phyloP scores from a whole-genome alignment of 2,113 vertebrate genomes.

The Planiliza haematocheilus region DNA sequence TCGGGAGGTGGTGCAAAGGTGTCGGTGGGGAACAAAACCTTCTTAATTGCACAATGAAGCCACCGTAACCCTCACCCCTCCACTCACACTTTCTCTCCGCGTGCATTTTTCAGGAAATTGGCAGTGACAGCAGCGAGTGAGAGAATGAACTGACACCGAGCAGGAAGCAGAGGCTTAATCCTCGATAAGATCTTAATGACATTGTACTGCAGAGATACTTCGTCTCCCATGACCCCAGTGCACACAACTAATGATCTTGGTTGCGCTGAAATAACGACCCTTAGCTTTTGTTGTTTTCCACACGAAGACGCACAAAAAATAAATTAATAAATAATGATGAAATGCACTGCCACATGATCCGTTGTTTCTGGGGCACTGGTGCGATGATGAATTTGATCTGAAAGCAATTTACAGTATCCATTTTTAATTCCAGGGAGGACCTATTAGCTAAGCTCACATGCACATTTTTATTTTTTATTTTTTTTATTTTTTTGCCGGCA shows the following conservation, averaged over 20 bases:
- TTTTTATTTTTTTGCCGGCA: constrained; percentile 7
- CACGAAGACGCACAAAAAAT: constrained; percentile 32
- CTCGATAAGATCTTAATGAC: constrained; percentile 80
- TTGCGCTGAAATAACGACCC: constrained; percentile 62
- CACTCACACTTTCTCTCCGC: not conserved
- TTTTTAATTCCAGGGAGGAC: constrained; percentile 38
- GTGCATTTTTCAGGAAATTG: constrained; percentile 28
- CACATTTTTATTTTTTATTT: constrained; percentile 36
- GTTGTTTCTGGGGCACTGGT: constrained; percentile 33
- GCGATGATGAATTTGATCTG: constrained; percentile 49
- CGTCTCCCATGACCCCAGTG: constrained; percentile 68
- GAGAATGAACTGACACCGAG: constrained; percentile 50
- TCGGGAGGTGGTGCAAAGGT: constrained; percentile 10
- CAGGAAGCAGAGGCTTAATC: constrained; percentile 63
- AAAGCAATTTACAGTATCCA: constrained; percentile 41
- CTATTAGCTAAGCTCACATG: constrained; percentile 39
- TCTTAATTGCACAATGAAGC: constrained; percentile 32
- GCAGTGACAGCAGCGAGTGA: constrained; percentile 37
- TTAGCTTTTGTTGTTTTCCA: constrained; percentile 44
- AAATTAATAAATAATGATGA: constrained; percentile 6
- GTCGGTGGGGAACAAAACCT: constrained; percentile 6
- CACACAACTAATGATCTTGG: constrained; percentile 74
- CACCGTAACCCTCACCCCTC: not conserved
- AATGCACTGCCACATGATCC: constrained; percentile 13
- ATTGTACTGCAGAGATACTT: constrained; percentile 69